phyloP scores from a whole-genome alignment of 2,113 vertebrate species.

The Lamprotornis superbus region DNA sequence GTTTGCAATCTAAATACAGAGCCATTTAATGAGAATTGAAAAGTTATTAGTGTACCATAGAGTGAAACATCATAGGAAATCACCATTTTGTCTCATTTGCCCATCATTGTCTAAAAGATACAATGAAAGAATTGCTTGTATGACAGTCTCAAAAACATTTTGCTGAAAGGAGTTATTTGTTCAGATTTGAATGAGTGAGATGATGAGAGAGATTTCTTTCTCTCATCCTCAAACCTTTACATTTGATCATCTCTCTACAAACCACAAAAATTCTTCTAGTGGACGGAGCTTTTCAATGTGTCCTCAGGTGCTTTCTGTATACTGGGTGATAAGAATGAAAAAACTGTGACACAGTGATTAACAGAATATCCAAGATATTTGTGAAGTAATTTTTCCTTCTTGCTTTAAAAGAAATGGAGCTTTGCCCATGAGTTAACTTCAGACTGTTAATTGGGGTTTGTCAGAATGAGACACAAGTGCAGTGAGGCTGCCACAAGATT shows the following conservation, averaged over 20 bases:
- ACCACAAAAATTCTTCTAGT: background rate
- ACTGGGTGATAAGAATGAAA: constrained; percentile 11
- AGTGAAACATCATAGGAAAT: background rate
- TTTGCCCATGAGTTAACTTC: background rate
- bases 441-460: background rate
- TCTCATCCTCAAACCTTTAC: background rate
- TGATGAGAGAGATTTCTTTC: background rate
- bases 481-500: background rate
- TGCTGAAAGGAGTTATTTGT: background rate
- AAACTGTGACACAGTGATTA: constrained; percentile 18
- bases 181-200: background rate
- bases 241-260: background rate
- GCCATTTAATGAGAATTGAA: background rate
- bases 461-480: background rate
- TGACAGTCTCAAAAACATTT: background rate
- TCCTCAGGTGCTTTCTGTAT: constrained; percentile 21
- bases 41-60: background rate
- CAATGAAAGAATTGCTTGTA: background rate
- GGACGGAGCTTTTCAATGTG: background rate
- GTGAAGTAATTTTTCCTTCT: background rate
- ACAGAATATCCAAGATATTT: background rate
- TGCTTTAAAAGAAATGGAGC: constrained; percentile 4
- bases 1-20: background rate
- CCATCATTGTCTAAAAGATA: background rate
- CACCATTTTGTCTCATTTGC: background rate